A percentile compares a stretch with the other conserved stretches of the same genome.
phyloP scores from a whole-genome alignment of 2,113 vertebrate species.

The Ia io region DNA sequence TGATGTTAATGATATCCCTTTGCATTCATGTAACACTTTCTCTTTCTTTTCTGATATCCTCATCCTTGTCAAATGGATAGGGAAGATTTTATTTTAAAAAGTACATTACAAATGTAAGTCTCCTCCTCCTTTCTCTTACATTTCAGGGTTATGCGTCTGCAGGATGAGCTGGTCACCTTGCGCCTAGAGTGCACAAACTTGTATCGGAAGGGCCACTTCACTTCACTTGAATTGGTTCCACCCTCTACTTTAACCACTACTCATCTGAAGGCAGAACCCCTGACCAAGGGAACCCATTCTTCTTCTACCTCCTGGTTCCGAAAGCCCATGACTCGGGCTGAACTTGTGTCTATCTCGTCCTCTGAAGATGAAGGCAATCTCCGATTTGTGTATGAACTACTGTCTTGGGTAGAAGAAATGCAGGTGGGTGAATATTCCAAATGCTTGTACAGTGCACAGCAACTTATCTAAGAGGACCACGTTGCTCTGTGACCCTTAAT shows the following conservation, averaged over 20 bases:
- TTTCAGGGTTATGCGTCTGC: conserved; percentile 90
- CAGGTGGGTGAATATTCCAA: conserved; percentile 83
- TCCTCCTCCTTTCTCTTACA: neutral
- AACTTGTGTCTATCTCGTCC: conserved; percentile 95
- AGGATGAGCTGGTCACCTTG: conserved; percentile 95
- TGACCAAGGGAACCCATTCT: conserved; percentile 85
- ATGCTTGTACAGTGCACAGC: neutral
- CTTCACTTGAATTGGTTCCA: conserved; percentile 83
- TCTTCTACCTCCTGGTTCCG: conserved; percentile 90
- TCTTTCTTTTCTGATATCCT: conserved; percentile 31
- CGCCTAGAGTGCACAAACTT: conserved; percentile 93
- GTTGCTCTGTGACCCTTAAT: neutral
- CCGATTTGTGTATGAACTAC: conserved; percentile 96
- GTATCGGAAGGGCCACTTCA: conserved; percentile 95
- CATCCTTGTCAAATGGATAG: conserved; percentile 27
- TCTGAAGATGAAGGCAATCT: conserved; percentile 97
- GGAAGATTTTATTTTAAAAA: conserved; percentile 38
- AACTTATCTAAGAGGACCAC: neutral
- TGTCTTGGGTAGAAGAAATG: conserved; percentile 98
- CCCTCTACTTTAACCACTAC: conserved; percentile 79
- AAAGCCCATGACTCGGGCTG: conserved; percentile 91
- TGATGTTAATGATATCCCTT: conserved; percentile 42
- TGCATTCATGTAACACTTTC: conserved; percentile 35
- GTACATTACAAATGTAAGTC: neutral
- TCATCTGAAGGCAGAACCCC: conserved; percentile 78